A percentile compares a stretch with the other conserved stretches of the same genome.
These are phyloP conservation scores for Zapornia atra DNA, from an alignment of 2,113 vertebrate genomes.

Conservation along the genomic window DNA sequence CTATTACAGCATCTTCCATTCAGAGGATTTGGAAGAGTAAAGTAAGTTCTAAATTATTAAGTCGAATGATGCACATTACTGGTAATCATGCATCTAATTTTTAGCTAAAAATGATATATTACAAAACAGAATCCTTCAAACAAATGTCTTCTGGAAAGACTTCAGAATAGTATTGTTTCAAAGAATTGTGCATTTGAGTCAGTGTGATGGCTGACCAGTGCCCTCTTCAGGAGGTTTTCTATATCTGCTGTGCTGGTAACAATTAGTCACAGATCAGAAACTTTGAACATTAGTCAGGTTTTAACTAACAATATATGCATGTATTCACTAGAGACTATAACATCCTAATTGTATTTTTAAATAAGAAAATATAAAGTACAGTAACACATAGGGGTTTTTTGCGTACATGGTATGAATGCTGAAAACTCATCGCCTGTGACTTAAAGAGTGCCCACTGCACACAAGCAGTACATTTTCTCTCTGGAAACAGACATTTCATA, in stretches of 20 bases:
- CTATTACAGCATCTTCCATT: background rate
- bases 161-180: background rate
- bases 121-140: background rate
- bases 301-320: background rate
- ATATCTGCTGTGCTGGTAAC: background rate
- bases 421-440: background rate
- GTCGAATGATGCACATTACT: background rate
- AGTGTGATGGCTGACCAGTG: background rate
- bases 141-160: background rate
- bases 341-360: background rate
- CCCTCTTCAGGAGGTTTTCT: conserved; percentile 24
- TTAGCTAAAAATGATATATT: background rate
- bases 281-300: background rate
- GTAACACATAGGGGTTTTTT: background rate
- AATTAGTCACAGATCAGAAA: background rate
- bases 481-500: background rate
- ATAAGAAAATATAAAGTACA: background rate
- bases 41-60: background rate
- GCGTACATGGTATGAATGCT: background rate
- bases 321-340: background rate
- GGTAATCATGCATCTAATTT: background rate
- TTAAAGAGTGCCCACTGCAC: background rate
- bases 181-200: background rate
- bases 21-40: background rate
- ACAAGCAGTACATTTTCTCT: background rate